These are phyloP conservation scores for Macrotrachela quadricornifera DNA, from an alignment of 1,140 invertebrate species.

Conservation along the genomic window DNA sequence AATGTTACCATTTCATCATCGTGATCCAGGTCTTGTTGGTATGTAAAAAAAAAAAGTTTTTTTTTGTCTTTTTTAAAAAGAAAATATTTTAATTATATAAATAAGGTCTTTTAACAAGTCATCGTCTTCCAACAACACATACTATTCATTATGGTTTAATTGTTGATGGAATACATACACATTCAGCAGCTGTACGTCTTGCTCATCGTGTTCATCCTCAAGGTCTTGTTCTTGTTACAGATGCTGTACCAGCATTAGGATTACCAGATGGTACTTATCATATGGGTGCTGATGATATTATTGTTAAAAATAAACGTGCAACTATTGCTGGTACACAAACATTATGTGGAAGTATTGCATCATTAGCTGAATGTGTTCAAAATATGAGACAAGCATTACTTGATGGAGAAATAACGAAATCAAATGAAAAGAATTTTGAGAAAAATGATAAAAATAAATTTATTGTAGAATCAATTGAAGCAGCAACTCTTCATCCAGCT, in stretches of 20 bases:
- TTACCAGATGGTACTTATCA: constrained; percentile 57
- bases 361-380: constrained; percentile 3
- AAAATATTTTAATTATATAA: constrained; percentile 10
- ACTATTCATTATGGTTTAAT: constrained; percentile 76
- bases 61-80: neutral
- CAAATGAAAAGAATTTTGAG: constrained; percentile 33
- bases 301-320: constrained; percentile 50
- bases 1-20: constrained; percentile 49
- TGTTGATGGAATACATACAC: constrained; percentile 82
- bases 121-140: neutral
- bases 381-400: neutral
- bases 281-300: constrained; percentile 59
- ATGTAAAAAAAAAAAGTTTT: constrained; percentile 40
- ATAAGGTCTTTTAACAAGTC: constrained; percentile 9
- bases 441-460: constrained; percentile 35
- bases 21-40: constrained; percentile 50
- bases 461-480: constrained; percentile 62
- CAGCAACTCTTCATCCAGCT: constrained; percentile 74
- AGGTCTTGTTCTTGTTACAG: constrained; percentile 76
- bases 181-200: constrained; percentile 74
- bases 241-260: constrained; percentile 80
- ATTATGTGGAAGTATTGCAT: constrained; percentile 48
- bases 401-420: neutral
- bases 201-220: constrained; percentile 65
- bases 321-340: constrained; percentile 64